Base-by-base conservation (phyloP, 2,797 vertebrate genomes). In the Pipistrellus kuhlii region DNA sequence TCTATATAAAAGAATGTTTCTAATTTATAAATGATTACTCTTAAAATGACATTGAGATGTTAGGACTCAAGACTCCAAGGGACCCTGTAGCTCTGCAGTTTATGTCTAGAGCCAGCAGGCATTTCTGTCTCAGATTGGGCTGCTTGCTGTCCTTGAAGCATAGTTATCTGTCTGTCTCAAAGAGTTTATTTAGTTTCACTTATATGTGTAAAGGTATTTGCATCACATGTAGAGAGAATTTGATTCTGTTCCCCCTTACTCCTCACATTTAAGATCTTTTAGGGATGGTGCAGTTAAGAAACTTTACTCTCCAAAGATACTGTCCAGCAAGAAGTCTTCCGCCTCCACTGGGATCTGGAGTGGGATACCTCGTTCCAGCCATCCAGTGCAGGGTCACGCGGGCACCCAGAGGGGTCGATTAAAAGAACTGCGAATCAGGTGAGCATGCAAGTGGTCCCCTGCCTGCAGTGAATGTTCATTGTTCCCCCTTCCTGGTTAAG, bases 351-450 rank as follows among this genome's bases (percentile, higher is more conserved):
- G 78, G 93, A 25, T 44, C 30, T 90, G 15, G 0, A 88, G 25
- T 44, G 57, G 32, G 2, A 68, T 83, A 25, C 95, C 88, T 53
- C 55, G 82, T 73, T 27, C 44, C 27, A 25, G 4, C 35, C 53
- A 46, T 80, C 98, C 89, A 35, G n/a, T 94, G 51, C 91, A 55
- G 0, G 97, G 98, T 94, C 98, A 96, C 93, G 97, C 62, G 57
- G 98, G 98, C 98, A 99, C 98, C 94, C 98, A 94, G 85, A 98
- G 98, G 55, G 98, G 98, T 72, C 98, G 98, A 76, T 98, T 99
- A 41, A 98, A 99, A 97, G 98, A 99, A 90, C 96, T 99, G 44
- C 98, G 97, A 6, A 98, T 98, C 97, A 99, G 99, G 99, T 99
- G 62, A 95, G 95, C 51, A 30, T 51, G 13, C 13, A 8, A 51